phyloP scores from a whole-genome alignment of 2,113 vertebrate species.

The Alaudala cheleensis region DNA sequence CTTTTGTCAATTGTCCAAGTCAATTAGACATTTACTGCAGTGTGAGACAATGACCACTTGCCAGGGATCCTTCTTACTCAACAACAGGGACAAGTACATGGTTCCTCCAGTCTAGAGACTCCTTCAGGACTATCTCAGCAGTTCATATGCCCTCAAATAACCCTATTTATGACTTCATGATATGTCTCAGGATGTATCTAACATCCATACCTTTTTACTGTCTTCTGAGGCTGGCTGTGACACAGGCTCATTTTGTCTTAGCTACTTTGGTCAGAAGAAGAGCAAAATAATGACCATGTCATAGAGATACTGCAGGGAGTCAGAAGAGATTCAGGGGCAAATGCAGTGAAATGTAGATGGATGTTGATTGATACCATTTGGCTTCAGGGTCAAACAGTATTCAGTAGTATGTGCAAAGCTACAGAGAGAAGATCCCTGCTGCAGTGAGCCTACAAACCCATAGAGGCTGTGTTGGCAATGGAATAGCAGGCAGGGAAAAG shows the following conservation, averaged over 20 bases:
- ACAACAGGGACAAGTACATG: background rate
- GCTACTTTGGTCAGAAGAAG: background rate
- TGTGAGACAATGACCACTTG: background rate
- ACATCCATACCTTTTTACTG: background rate
- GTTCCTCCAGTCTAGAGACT: background rate
- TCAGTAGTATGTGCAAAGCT: background rate
- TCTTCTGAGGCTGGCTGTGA: background rate
- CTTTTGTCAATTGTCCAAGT: background rate
- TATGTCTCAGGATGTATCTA: background rate
- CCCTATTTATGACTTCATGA: background rate
- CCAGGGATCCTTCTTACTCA: background rate
- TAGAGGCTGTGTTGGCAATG: background rate
- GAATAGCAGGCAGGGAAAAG: background rate
- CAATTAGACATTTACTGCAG: background rate
- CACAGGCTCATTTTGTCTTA: background rate
- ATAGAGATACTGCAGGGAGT: background rate
- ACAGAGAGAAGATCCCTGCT: background rate
- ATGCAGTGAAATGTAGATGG: background rate
- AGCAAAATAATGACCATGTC: background rate
- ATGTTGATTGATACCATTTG: background rate
- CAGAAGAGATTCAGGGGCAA: background rate
- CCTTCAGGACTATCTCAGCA: background rate
- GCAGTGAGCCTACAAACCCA: background rate
- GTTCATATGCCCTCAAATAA: background rate
- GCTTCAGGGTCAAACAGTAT: background rate